Base-by-base conservation (phyloP, 92 coral and sea anemone species). In the Porites evermanni region DNA sequence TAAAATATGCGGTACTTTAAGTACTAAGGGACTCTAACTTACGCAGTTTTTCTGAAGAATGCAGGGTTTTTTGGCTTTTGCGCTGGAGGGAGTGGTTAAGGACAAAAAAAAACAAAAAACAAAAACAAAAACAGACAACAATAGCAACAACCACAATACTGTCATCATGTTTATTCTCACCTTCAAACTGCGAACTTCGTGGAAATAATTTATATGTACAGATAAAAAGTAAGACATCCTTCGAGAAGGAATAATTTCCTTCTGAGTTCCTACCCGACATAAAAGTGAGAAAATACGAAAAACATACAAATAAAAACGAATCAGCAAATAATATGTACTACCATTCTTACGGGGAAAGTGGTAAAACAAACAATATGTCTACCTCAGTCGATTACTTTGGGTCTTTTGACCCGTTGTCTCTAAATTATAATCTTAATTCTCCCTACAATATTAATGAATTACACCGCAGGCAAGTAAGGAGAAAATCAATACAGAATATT, bases 171-270 rank as follows among this genome's bases (percentile, higher is more conserved):
- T n/a, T 18, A 51, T 19, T 51, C 63, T 7, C 20, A 71, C 50
- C 56, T 44, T 71, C 56, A 47, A 64, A 10, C 20, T 21, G 18
- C 21, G 29, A n/a, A 54, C 69, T 17, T n/a, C 16, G 50, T 81
- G 70, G 23, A n/a, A 70, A 81, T 70, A 81, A 81, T 70, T 70
- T 81, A 81, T 74, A 70, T 79, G 44, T 59, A 70, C 66, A 70
- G 63, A 80, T 52, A 54, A 23, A n/a, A 69, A 70, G 51, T 24
- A 69, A 18, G 0, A 58, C 2, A 26, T 54, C 0, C 11, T 8
- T 32, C 26, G 24, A 70, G 13, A 70, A n/a, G 85, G 54, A 58
- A 29, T 70, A 81, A 8, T 32, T 69, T 51, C 54, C 64, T 1
- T 29, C 13, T 14, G 61, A 23, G 17, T 32, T n/a, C 12, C 7